Evolutionary conservation across 2,797 vertebrate genomes (phyloP).

Genomic region (Phoxinus dragarum): DNA sequence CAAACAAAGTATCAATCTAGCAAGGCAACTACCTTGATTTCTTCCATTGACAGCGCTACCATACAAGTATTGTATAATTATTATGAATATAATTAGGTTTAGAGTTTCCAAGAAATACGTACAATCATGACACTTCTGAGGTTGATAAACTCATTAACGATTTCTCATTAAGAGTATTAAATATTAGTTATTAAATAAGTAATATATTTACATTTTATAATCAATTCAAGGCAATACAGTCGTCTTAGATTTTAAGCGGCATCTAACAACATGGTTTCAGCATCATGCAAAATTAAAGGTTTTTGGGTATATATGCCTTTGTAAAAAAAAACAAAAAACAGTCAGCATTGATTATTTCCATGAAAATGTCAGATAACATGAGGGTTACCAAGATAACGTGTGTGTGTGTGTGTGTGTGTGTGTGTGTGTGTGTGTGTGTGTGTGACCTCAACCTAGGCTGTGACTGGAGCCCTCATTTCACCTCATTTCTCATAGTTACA

Average conservation of each 20-base stretch:
- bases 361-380: neutral
- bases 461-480: neutral
- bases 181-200: neutral
- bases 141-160: neutral
- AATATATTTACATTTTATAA: neutral
- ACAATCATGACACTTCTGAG: neutral
- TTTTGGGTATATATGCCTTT: too few relatives aligned
- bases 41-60: neutral
- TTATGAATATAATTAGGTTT: neutral
- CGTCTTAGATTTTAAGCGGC: neutral
- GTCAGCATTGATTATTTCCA: neutral
- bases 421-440: too few relatives aligned
- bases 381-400: neutral
- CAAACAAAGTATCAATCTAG: conserved; percentile 2
- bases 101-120: neutral
- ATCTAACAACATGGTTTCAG: neutral
- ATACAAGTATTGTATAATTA: neutral
- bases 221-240: neutral
- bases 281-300: neutral
- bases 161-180: neutral
- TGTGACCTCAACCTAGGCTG: too few relatives aligned
- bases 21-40: neutral
- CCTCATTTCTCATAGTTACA: neutral
- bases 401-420: too few relatives aligned
- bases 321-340: neutral